These are phyloP conservation scores for Herminia tarsipennalis DNA, from an alignment of 2,888 invertebrate species.

Conservation along the genomic window DNA sequence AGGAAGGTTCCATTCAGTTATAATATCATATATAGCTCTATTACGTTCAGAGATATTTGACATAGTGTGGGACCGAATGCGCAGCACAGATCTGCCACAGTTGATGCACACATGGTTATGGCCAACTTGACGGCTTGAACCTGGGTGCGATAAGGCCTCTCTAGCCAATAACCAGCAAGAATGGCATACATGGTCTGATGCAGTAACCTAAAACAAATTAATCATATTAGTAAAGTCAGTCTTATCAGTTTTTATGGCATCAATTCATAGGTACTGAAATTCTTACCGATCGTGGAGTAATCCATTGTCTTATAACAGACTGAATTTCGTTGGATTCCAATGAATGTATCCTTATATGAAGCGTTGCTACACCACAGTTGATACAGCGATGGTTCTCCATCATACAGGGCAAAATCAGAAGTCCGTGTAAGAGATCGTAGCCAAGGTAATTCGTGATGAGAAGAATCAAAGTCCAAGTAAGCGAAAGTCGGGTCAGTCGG, in stretches of 20 bases:
- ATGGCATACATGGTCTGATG: not conserved
- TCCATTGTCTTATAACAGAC: not conserved
- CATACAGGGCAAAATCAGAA: not conserved
- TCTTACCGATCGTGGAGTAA: not conserved
- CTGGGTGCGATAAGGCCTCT: not conserved
- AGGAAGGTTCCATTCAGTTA: not conserved
- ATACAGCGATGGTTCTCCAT: not conserved
- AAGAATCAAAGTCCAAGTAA: not conserved
- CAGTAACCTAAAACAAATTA: not conserved
- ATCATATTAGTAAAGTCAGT: not conserved
- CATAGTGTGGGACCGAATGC: not conserved
- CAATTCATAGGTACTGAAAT: not conserved
- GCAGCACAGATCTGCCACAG: not conserved
- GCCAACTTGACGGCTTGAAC: not conserved
- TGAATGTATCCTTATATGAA: not conserved
- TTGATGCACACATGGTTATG: not conserved
- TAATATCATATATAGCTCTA: not conserved
- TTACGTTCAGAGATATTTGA: not conserved
- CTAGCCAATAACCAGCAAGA: not conserved
- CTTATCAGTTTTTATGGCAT: not conserved
- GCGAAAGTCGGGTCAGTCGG: not conserved
- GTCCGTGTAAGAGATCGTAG: not conserved
- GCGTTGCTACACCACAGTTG: not conserved
- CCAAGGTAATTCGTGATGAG: not conserved
- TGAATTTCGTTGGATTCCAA: slow-evolving; percentile 8